These are phyloP conservation scores for Triplophysa bombifrons DNA, from an alignment of 2,797 vertebrate species.

Conservation along the genomic window DNA sequence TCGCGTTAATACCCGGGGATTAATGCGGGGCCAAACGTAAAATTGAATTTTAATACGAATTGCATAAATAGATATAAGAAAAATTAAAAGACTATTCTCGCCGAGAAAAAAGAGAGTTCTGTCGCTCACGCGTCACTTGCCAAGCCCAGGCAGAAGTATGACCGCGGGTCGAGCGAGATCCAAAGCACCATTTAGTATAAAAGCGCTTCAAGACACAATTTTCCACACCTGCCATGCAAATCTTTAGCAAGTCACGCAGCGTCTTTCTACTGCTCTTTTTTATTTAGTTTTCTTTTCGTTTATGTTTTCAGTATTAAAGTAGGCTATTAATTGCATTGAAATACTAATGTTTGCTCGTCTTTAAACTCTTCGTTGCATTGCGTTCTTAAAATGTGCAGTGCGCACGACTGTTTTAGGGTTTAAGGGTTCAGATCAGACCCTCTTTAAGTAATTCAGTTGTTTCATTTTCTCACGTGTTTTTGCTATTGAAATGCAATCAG, in stretches of 20 bases:
- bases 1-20: slow-evolving; percentile 80
- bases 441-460: slow-evolving; percentile 66
- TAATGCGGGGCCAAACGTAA: slow-evolving; percentile 72
- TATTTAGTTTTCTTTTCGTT: not conserved
- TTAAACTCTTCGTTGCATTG: not conserved
- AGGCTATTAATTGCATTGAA: not conserved
- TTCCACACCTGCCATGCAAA: slow-evolving; percentile 88
- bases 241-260: slow-evolving; percentile 52
- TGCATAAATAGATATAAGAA: slow-evolving; percentile 81
- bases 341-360: not conserved
- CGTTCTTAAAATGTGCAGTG: slow-evolving; percentile 31
- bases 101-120: slow-evolving; percentile 51
- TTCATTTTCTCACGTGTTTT: slow-evolving; percentile 78
- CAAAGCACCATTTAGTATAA: slow-evolving; percentile 25
- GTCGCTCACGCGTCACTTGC: slow-evolving; percentile 49
- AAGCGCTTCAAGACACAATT: slow-evolving; percentile 61
- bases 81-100: slow-evolving; percentile 59
- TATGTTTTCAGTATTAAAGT: not conserved
- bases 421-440: slow-evolving; percentile 56
- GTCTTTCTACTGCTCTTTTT: slow-evolving; percentile 51
- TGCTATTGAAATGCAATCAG: slow-evolving; percentile 76
- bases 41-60: slow-evolving; percentile 76
- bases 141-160: slow-evolving; percentile 43
- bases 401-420: slow-evolving; percentile 39
- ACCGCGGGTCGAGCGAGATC: slow-evolving; percentile 14